A percentile compares a stretch with the other conserved stretches of the same genome.
Conservation (phyloP, 2,797 vertebrate species). For the Sebastes paucispinis region DNA sequence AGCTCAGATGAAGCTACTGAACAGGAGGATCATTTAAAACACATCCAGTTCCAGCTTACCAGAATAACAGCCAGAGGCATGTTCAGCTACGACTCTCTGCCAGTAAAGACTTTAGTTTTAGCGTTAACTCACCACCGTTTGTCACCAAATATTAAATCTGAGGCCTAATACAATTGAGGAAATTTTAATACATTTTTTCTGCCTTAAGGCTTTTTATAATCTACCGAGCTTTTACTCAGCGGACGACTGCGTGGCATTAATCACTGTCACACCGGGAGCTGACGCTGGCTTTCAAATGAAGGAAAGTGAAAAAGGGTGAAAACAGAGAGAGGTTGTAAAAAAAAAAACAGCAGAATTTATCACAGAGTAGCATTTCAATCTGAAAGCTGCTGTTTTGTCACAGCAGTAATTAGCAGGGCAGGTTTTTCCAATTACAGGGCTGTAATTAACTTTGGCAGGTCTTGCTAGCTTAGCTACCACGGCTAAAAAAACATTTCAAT, state of each 20-base stretch:
- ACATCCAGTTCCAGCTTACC: not conserved
- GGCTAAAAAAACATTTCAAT: not conserved
- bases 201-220: not conserved
- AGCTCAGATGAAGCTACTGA: not conserved
- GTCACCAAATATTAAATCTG: not conserved
- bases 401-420: not conserved
- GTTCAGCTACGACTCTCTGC: not conserved
- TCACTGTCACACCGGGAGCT: not conserved
- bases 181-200: not conserved
- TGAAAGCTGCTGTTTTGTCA: not conserved
- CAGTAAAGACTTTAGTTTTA: not conserved
- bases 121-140: not conserved
- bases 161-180: not conserved
- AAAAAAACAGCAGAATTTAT: too few relatives aligned
- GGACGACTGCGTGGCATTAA: not conserved
- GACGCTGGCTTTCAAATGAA: not conserved
- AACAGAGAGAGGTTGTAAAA: not conserved
- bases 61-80: not conserved
- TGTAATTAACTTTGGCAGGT: not conserved
- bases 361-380: not conserved
- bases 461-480: not conserved
- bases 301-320: not conserved
- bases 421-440: not conserved
- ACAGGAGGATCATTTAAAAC: conserved; percentile 1
- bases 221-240: not conserved